Conservation (phyloP, 2,113 vertebrate genomes). For the Fulica atra region DNA sequence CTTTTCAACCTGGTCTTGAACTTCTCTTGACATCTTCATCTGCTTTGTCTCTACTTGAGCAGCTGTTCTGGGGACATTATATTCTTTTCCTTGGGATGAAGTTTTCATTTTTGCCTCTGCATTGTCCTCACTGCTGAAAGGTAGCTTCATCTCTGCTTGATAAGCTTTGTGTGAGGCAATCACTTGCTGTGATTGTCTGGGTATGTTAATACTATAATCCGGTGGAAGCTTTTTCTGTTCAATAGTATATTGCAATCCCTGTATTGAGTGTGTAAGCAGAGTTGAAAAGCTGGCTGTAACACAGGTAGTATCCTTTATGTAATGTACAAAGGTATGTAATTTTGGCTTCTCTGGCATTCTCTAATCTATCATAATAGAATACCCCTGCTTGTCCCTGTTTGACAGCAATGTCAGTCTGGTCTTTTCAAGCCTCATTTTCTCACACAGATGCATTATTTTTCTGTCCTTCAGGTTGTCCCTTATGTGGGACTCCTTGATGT, state of each 20-base stretch:
- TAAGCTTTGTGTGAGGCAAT: neutral
- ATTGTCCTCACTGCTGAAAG: neutral
- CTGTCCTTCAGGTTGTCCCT: neutral
- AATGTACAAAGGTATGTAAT: neutral
- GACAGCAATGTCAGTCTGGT: neutral
- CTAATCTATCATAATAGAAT: neutral
- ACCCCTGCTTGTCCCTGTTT: neutral
- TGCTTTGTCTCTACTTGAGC: neutral
- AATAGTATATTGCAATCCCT: neutral
- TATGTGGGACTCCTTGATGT: neutral
- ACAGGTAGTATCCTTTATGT: neutral
- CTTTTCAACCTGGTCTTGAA: conserved; percentile 26
- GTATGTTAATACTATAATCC: neutral
- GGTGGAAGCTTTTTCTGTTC: neutral
- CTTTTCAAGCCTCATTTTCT: neutral
- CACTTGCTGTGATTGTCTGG: neutral
- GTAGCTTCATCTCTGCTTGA: neutral
- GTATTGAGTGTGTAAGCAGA: neutral
- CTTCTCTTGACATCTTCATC: conserved; percentile 9
- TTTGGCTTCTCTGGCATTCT: neutral
- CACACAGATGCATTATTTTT: neutral
- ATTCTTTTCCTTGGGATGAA: neutral
- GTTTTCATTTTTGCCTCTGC: neutral
- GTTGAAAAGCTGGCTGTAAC: neutral
- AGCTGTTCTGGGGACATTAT: neutral